Evolutionary conservation across 2,113 vertebrate species (phyloP).

Genomic region (Pterocles orientalis): DNA sequence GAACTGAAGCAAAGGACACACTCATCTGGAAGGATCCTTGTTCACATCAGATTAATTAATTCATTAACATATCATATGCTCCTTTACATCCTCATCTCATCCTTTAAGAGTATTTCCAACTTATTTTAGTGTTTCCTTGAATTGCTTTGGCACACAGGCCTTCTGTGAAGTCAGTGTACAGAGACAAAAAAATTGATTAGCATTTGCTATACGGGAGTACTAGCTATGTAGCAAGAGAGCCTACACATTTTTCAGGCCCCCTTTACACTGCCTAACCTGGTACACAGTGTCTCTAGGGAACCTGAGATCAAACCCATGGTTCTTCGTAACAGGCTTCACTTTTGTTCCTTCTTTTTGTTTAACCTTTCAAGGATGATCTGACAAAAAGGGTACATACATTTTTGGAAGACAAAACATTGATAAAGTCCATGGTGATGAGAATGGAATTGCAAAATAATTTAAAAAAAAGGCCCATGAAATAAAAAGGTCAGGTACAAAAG

Average conservation of each 20-base stretch:
- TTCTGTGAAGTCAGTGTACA: background rate
- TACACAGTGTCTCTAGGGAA: background rate
- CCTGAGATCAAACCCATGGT: background rate
- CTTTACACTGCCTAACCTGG: background rate
- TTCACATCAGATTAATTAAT: background rate
- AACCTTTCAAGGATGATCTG: fast-evolving
- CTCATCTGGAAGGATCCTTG: background rate
- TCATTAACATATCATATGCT: fast-evolving
- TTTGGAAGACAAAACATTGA: background rate
- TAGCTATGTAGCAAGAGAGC: background rate
- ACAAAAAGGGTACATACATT: background rate
- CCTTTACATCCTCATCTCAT: background rate
- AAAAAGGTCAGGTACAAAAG: background rate
- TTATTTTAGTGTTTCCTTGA: background rate
- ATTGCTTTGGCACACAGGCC: background rate
- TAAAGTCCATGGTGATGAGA: background rate
- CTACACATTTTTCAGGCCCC: background rate
- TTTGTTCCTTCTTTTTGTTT: background rate
- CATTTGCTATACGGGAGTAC: background rate
- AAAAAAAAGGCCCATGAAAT: background rate
- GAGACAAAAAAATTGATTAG: background rate
- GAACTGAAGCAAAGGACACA: background rate
- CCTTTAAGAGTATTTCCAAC: background rate
- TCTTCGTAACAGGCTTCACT: background rate
- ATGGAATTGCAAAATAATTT: background rate